Percentiles rank a stretch among this genome's conserved stretches.
Conservation (phyloP, 2,113 vertebrate genomes). For the Siphamia tubifer region DNA sequence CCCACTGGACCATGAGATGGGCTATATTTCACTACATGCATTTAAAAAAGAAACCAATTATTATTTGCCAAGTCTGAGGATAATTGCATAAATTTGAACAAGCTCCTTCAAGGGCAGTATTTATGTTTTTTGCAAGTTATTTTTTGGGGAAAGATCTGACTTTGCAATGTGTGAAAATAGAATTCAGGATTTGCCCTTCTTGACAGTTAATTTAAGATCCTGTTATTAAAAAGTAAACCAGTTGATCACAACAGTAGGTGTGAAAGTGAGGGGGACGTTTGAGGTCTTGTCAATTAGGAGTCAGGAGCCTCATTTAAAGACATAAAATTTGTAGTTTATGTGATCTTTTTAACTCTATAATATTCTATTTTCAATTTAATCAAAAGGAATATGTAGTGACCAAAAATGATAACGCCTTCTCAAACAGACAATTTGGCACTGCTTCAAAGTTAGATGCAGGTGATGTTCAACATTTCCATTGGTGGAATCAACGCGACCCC, state of each 20-base stretch:
- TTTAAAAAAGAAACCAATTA: constrained; percentile 26
- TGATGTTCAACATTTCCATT: too few species aligned
- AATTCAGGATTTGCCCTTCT: constrained; percentile 12
- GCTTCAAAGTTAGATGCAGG: too few species aligned
- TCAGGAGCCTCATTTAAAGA: neutral
- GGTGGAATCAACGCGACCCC: neutral
- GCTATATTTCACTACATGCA: constrained; percentile 14
- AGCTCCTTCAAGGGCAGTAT: neutral
- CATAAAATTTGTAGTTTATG: neutral
- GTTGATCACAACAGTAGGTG: neutral
- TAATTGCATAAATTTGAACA: constrained; percentile 39
- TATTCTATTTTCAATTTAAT: neutral
- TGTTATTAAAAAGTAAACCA: neutral
- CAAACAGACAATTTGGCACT: too few species aligned
- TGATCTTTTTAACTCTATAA: neutral
- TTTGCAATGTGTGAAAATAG: constrained; percentile 14
- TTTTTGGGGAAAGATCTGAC: neutral
- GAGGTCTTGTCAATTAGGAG: neutral
- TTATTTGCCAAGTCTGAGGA: constrained; percentile 21
- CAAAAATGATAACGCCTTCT: neutral
- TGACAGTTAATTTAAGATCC: constrained; percentile 25
- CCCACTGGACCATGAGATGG: constrained; percentile 40
- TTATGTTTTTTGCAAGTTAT: neutral
- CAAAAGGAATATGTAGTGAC: neutral
- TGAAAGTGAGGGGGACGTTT: neutral